A percentile compares a stretch with the other conserved stretches of the same genome.
Evolutionary conservation across 1,140 invertebrate species (phyloP).

Genomic region (Magallana gigas): DNA sequence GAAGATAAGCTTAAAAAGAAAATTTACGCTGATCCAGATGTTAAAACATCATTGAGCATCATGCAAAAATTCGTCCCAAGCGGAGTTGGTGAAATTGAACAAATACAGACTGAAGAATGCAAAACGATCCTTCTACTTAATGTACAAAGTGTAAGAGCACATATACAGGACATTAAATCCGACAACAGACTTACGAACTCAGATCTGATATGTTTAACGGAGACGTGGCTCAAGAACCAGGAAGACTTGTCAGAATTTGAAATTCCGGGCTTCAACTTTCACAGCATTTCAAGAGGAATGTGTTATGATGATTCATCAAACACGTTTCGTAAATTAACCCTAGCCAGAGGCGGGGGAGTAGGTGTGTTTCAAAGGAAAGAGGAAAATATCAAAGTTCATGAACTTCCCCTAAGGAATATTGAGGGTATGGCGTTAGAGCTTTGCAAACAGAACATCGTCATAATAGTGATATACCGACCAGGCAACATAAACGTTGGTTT

Average conservation of each 20-base stretch:
- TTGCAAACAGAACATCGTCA: too few species aligned
- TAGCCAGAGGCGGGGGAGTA: background rate
- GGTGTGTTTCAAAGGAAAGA: background rate
- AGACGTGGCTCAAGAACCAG: slow-evolving; percentile 30
- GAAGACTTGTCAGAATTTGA: background rate
- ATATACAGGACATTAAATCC: slow-evolving; percentile 5
- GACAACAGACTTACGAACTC: background rate
- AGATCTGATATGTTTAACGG: slow-evolving; percentile 39
- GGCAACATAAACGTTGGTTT: too few species aligned
- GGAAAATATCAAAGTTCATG: background rate
- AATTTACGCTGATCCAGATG: slow-evolving; percentile 21
- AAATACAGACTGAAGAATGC: background rate
- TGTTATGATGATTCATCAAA: background rate
- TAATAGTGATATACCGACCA: background rate
- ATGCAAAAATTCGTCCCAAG: background rate
- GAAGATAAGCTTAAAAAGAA: background rate
- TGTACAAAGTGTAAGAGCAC: slow-evolving; percentile 1
- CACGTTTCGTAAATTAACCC: background rate
- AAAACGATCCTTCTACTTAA: slow-evolving; percentile 10
- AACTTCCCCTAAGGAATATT: too few species aligned
- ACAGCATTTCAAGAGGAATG: background rate
- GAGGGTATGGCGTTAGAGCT: background rate
- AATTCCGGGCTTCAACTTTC: background rate
- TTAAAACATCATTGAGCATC: background rate
- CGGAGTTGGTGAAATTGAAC: background rate